A percentile compares a stretch with the other conserved stretches of the same genome.
Conservation (phyloP, 2,113 vertebrate genomes). For the Oreochromis niloticus region DNA sequence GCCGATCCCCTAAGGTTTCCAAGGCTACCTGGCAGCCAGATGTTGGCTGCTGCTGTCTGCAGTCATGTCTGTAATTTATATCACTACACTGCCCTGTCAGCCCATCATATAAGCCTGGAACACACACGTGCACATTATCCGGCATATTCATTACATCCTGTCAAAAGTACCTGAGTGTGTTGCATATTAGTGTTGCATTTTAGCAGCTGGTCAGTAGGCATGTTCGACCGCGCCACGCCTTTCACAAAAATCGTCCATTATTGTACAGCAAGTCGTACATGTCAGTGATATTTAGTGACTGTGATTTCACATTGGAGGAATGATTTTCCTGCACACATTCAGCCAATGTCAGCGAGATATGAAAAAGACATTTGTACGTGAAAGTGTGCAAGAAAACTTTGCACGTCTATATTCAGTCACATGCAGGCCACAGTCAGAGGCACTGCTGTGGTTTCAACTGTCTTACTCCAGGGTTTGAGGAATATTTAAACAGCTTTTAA, state of each 20-base stretch:
- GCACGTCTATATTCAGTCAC: not conserved
- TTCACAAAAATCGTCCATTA: not conserved
- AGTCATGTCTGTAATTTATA: slow-evolving; percentile 19
- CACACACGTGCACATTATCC: not conserved
- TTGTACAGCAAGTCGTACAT: not conserved
- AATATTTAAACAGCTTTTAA: not conserved
- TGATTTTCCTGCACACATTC: not conserved
- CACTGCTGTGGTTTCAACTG: not conserved
- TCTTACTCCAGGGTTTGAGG: not conserved
- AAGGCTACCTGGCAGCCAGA: slow-evolving; percentile 49
- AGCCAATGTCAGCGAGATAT: not conserved
- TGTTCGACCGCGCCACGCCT: not conserved
- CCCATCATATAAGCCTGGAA: not conserved
- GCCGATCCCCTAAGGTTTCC: slow-evolving; percentile 13
- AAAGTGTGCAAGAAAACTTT: not conserved
- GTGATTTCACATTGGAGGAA: not conserved
- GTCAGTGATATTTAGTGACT: not conserved
- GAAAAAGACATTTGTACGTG: not conserved
- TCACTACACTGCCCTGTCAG: not conserved
- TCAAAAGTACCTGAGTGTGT: not conserved
- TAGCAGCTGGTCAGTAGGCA: not conserved
- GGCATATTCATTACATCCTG: not conserved
- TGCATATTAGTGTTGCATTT: not conserved
- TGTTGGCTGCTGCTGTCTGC: slow-evolving; percentile 11
- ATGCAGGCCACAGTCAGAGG: not conserved